Evolutionary conservation across 2,113 vertebrate genomes (phyloP), one percentile per base, ranked within the genome.

Genomic region (Oceanites oceanicus): DNA sequence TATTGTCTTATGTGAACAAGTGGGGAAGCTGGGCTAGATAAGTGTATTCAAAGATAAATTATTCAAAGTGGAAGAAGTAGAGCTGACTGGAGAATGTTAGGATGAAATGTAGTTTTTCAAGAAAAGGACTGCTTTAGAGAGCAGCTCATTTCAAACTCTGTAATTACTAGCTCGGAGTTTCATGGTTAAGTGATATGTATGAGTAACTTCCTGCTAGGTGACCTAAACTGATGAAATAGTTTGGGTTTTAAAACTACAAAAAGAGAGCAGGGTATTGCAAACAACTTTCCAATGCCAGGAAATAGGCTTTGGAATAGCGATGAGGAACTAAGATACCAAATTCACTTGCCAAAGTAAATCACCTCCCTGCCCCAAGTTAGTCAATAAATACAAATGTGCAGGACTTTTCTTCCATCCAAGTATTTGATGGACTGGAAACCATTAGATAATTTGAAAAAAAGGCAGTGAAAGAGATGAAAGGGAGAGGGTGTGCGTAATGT

Each of bases 281-380:
- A 85, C 62, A 90, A 15, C 62, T 72, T 79, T 79, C 25, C 53
- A 72, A 11, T 76, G 84, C 83, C 80, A 87, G 66, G 56, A 94
- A 89, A 92, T 10, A 42, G 30, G 40, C 42, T 86, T 81, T 88
- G 72, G 74, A 90, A 58, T 83, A 66, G 50, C 1, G 5, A 90
- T 62, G 50, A 90, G 94, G 85, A 96, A 93, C 86, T 71, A 77
- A 71, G 59, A 76, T 36, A 73, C 2, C 13, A 53, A 72, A 82
- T 75, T 85, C 52, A 61, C 29, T 90, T 94, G 94, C 92, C 96
- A 94, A 88, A 82, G 34, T 90, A 93, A 96, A 96, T 80, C 23
- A 44, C 42, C 45, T 61, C 18, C 2, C 34, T 85, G 40, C 27
- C 36, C 34, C 40, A 78, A 11, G 8, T 75, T 81, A 72, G 38